A percentile compares a stretch with the other conserved stretches of the same genome.
Conservation (phyloP, 2,888 invertebrate species). For the Latheticus oryzae region DNA sequence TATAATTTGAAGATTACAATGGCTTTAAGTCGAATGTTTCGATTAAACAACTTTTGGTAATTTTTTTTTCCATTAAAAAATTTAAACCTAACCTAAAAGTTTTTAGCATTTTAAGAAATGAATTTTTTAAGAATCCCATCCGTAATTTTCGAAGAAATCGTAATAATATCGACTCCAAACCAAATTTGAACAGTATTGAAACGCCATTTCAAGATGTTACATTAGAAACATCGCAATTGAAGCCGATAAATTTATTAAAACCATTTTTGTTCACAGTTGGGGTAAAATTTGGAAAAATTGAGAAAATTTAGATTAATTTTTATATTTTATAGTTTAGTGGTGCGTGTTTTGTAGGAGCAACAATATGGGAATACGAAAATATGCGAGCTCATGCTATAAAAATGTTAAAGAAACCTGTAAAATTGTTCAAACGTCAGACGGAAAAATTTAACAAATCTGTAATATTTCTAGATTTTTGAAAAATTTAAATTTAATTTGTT, state of each 20-base stretch:
- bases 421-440: constrained; percentile 66
- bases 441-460: constrained; percentile 47
- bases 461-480: no score
- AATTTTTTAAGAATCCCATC: constrained; percentile 10
- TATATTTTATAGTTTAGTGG: constrained; percentile 65
- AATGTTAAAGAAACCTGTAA: constrained; percentile 68
- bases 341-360: constrained; percentile 78
- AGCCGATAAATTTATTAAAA: constrained; percentile 68
- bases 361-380: constrained; percentile 90
- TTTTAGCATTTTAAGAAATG: constrained; percentile 44
- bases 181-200: constrained; percentile 57
- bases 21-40: constrained; percentile 58
- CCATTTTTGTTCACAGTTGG: constrained; percentile 75
- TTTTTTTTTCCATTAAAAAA: no score
- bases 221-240: constrained; percentile 65
- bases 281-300: no score
- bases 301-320: constrained; percentile 22
- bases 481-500: constrained; percentile 22
- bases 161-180: constrained; percentile 47
- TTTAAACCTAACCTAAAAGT: constrained; percentile 27
- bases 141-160: constrained; percentile 52
- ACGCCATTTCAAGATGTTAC: constrained; percentile 65
- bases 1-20: constrained; percentile 47
- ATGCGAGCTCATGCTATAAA: constrained; percentile 69
- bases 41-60: constrained; percentile 55